Evolutionary conservation across 2,113 vertebrate species (phyloP), one percentile per base, ranked within the genome.

Genomic region (Rhinoptilus africanus): DNA sequence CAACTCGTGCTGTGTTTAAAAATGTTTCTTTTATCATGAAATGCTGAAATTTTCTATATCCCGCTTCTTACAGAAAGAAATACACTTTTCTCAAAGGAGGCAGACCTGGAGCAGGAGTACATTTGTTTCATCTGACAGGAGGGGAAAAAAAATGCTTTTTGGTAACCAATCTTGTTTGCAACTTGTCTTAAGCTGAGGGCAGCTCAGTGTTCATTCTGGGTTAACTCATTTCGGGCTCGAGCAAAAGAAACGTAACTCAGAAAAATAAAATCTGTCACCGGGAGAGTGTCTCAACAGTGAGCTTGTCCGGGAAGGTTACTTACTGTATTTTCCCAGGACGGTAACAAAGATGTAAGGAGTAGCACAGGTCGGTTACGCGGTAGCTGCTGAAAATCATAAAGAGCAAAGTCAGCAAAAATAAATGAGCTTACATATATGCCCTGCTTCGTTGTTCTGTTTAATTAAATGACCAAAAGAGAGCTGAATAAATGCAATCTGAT

Each of bases 81-180:
- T 24, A 37, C 74, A 3, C 20, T 85, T n/a, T 28, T 73, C 59
- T 63, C 59, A 21, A 53, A 80, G 82, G 85, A 86, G 75, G 54
- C 82, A 85, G 78, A 32, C 60, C 84, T 66, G 64, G 88, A 82
- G 72, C 59, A 43, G 41, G 11, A 62, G 67, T 24, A 27, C 72
- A 66, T 96, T 93, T 85, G 78, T 92, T 95, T 93, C 57, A 69
- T 47, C 37, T 82, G 94, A 64, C 66, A 71, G 16, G 66, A 23
- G 37, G 20, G 30, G 6, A 1, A 3, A n/a, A 68, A 32, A 30
- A 21, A 34, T 27, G 20, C 32, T 37, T 85, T 95, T 93, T 66
- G 71, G 78, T 84, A 79, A n/a, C 71, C 53, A 57, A 1, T 79
- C 85, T 89, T 76, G 81, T 85, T 88, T 90, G 89, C 78, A 90